Conservation (phyloP, 2,888 invertebrate species). For the Eustalomyia histrio region DNA sequence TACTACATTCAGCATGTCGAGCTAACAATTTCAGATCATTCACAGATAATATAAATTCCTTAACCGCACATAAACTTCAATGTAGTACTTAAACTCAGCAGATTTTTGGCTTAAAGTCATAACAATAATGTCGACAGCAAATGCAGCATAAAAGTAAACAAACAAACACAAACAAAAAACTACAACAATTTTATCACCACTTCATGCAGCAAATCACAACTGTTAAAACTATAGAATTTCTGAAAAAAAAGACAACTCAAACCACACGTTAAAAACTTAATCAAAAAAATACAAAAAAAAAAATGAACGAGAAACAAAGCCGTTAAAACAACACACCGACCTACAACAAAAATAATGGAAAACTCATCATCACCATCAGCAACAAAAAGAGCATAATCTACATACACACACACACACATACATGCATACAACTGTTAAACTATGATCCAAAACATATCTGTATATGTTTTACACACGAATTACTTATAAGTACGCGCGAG, state of each 20-base stretch:
- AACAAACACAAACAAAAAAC: slow-evolving; percentile 30
- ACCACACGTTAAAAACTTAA: slow-evolving; percentile 57
- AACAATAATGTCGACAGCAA: slow-evolving; percentile 45
- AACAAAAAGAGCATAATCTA: background rate
- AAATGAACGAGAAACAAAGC: slow-evolving; percentile 5
- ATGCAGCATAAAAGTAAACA: slow-evolving; percentile 33
- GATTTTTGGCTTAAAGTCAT: slow-evolving; percentile 40
- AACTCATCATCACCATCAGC: slow-evolving; percentile 11
- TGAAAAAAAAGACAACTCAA: slow-evolving; percentile 34
- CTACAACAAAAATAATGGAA: slow-evolving; percentile 22
- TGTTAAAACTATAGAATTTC: slow-evolving; percentile 25
- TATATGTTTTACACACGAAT: slow-evolving; percentile 25
- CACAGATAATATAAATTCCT: slow-evolving; percentile 50
- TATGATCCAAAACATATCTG: slow-evolving; percentile 21
- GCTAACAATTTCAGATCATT: slow-evolving; percentile 33
- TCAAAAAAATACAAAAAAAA: slow-evolving; percentile 22
- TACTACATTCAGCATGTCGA: background rate
- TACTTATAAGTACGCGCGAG: background rate
- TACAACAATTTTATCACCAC: slow-evolving; percentile 50
- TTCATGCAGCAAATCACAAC: slow-evolving; percentile 49
- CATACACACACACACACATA: background rate
- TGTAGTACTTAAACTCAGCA: slow-evolving; percentile 32
- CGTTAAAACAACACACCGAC: slow-evolving; percentile 36
- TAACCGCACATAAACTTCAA: slow-evolving; percentile 48
- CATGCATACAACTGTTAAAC: background rate